A percentile compares a stretch with the other conserved stretches of the same genome.
These are phyloP conservation scores for Channa maculata DNA, from an alignment of 2,113 vertebrate species.

Conservation along the genomic window DNA sequence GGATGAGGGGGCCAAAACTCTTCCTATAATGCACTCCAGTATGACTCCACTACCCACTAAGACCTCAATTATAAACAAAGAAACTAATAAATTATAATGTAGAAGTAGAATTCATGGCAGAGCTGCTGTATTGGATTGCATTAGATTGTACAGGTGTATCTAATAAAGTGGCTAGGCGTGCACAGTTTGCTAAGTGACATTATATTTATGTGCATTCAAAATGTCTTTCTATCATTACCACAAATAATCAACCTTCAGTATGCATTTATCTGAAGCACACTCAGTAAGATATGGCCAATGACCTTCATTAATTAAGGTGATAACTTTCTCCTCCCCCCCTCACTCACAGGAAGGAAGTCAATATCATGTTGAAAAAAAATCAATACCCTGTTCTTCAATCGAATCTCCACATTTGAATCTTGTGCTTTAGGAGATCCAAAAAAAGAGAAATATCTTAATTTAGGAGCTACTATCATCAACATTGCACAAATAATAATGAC, in stretches of 20 bases:
- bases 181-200: conserved; percentile 17
- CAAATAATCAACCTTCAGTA: conserved; percentile 37
- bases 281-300: conserved; percentile 63
- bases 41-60: too few relatives aligned
- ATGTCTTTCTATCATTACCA: conserved; percentile 27
- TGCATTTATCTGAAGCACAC: conserved; percentile 49
- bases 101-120: too few relatives aligned
- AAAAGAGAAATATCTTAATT: conserved; percentile 63
- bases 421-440: conserved; percentile 38
- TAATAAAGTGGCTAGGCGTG: not conserved
- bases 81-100: too few relatives aligned
- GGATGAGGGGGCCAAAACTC: too few relatives aligned
- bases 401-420: conserved; percentile 65
- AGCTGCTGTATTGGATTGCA: too few relatives aligned
- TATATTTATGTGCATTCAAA: conserved; percentile 12
- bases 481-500: conserved; percentile 38
- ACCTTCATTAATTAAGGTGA: conserved; percentile 72
- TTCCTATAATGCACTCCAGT: too few relatives aligned
- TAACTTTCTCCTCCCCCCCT: conserved; percentile 56
- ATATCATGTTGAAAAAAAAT: conserved; percentile 81
- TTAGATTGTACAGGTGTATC: too few relatives aligned
- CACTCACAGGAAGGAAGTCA: conserved; percentile 71
- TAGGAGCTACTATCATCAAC: conserved; percentile 49
- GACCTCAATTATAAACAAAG: too few relatives aligned
- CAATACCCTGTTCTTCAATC: conserved; percentile 73